These are phyloP conservation scores for Desmodus rotundus DNA, from an alignment of 2,113 vertebrate genomes.

Conservation along the genomic window DNA sequence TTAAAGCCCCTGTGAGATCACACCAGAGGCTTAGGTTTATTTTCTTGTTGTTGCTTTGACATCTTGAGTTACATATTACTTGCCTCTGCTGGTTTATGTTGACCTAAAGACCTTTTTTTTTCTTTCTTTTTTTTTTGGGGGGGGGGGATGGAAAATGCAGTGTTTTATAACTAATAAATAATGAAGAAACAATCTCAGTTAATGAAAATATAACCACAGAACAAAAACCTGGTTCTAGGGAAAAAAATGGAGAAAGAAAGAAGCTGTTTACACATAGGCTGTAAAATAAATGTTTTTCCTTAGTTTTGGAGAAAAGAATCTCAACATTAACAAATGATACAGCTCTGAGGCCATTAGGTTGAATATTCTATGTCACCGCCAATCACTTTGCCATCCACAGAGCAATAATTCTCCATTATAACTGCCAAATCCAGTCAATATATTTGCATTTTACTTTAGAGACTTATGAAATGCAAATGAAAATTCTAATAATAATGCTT, in stretches of 20 bases:
- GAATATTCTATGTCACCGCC: conserved; percentile 29
- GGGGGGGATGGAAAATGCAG: not conserved
- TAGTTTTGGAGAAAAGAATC: conserved; percentile 10
- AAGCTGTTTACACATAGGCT: not conserved
- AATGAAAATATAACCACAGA: not conserved
- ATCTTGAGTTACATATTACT: not conserved
- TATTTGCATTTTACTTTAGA: conserved; percentile 50
- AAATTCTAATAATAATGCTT: not conserved
- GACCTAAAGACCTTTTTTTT: not conserved
- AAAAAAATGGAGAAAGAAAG: not conserved
- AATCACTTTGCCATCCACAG: conserved; percentile 43
- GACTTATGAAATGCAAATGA: conserved; percentile 66
- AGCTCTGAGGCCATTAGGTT: conserved; percentile 14
- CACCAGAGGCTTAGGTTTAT: not conserved
- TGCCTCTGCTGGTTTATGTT: not conserved
- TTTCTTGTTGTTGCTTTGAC: conserved; percentile 22
- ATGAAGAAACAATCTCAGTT: not conserved
- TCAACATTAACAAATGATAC: conserved; percentile 25
- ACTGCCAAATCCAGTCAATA: conserved; percentile 52
- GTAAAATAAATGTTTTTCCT: not conserved
- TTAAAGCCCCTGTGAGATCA: not conserved
- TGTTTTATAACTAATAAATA: not conserved
- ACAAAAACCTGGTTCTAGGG: not conserved
- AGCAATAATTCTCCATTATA: conserved; percentile 65
- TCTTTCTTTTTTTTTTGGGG: not conserved